Conservation (phyloP, 1,140 invertebrate genomes). For the Drosophila subobscura region DNA sequence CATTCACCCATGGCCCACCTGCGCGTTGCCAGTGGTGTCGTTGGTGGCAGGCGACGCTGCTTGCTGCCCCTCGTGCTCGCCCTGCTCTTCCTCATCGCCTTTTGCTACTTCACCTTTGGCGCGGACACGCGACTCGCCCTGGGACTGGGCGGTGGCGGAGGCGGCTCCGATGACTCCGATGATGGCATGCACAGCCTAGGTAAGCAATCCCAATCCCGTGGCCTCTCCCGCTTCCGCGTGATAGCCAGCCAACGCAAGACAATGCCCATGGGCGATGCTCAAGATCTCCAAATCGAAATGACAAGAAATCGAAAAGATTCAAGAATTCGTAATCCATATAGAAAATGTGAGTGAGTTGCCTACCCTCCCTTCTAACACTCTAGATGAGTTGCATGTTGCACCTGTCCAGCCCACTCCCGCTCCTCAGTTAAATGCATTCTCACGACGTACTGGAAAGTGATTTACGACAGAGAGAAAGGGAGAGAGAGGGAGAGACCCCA, state of each 20-base stretch:
- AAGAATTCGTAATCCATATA: too few relatives aligned
- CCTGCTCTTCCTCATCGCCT: constrained; percentile 27
- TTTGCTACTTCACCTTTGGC: constrained; percentile 56
- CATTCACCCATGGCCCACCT: constrained; percentile 12
- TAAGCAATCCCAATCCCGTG: constrained; percentile 34
- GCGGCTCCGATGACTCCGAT: constrained; percentile 33
- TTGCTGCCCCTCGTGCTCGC: constrained; percentile 26
- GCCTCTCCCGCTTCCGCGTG: not conserved
- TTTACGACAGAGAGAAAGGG: not conserved
- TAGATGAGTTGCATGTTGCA: not conserved
- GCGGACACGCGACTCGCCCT: constrained; percentile 27
- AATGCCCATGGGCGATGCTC: too few relatives aligned
- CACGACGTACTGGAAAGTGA: constrained; percentile 33
- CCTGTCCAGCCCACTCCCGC: too few relatives aligned
- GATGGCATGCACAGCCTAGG: constrained; percentile 49
- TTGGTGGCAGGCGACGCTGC: constrained; percentile 28
- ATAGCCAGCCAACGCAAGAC: not conserved
- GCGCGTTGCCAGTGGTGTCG: constrained; percentile 1
- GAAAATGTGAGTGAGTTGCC: constrained; percentile 8
- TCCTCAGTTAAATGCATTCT: constrained; percentile 15
- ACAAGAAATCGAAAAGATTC: too few relatives aligned
- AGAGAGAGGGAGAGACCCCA: not conserved
- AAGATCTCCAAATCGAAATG: too few relatives aligned
- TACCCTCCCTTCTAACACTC: not conserved
- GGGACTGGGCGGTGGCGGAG: constrained; percentile 28